Evolutionary conservation across 1,140 invertebrate genomes (phyloP).

Genomic region (Bombus haemorrhoidalis): DNA sequence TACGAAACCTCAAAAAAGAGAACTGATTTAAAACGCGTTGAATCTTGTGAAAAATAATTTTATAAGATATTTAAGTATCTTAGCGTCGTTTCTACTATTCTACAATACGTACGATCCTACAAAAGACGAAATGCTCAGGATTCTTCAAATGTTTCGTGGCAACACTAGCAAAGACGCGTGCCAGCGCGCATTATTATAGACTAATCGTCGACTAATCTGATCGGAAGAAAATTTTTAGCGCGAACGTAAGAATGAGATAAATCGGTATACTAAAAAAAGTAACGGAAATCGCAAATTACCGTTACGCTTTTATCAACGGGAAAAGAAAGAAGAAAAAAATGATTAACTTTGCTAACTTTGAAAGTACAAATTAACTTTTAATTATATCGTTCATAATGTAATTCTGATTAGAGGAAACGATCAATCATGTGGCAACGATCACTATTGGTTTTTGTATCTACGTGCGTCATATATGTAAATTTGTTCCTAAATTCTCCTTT

Average conservation of each 20-base stretch:
- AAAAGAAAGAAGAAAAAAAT: neutral
- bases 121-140: slow-evolving; percentile 12
- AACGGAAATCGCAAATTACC: neutral
- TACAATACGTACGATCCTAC: neutral
- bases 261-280: neutral
- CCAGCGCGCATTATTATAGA: neutral
- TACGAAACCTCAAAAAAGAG: no score
- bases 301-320: neutral
- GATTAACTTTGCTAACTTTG: neutral
- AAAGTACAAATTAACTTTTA: neutral
- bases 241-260: no score
- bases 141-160: slow-evolving; percentile 14
- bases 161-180: slow-evolving; percentile 2
- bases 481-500: neutral
- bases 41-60: slow-evolving; percentile 11
- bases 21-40: neutral
- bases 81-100: neutral
- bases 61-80: neutral
- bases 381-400: slow-evolving; percentile 16
- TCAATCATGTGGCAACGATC: slow-evolving; percentile 35
- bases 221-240: neutral
- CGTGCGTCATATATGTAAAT: slow-evolving; percentile 25
- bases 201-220: neutral
- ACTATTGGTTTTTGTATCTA: slow-evolving; percentile 20
- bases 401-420: slow-evolving; percentile 19